Evolutionary conservation across 2,797 vertebrate genomes (phyloP).

Genomic region (Artibeus lituratus): DNA sequence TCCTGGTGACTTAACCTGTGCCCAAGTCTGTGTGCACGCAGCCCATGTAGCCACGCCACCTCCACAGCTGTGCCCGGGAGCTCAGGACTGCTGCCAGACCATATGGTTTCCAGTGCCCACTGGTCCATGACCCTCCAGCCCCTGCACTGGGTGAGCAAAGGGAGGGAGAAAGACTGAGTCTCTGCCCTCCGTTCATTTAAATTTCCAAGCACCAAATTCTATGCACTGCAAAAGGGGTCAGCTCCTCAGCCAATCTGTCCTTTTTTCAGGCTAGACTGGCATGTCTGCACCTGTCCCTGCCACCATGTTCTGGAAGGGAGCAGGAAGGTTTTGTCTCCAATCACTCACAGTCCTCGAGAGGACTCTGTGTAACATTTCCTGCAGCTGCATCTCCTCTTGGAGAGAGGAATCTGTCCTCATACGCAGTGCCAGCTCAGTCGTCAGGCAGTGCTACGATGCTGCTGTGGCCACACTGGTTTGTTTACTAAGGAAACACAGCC

Average conservation of each 20-base stretch:
- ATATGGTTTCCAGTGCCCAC: not conserved
- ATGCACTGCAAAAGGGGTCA: not conserved
- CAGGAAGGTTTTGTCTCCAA: not conserved
- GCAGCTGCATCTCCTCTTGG: not conserved
- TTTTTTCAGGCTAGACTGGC: not conserved
- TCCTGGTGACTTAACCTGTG: not conserved
- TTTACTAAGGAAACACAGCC: not conserved
- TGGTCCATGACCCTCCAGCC: not conserved
- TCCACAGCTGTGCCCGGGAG: not conserved
- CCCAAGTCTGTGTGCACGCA: not conserved
- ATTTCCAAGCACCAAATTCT: not conserved
- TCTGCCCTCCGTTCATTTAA: not conserved
- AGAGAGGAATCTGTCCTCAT: too few species aligned
- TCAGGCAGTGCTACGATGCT: not conserved
- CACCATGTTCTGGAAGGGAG: not conserved
- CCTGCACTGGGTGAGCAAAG: too few species aligned
- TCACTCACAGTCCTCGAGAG: not conserved
- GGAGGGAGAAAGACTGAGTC: not conserved
- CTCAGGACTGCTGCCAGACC: not conserved
- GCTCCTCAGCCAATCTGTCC: not conserved
- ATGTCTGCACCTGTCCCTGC: not conserved
- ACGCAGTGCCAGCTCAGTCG: too few species aligned
- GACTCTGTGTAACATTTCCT: not conserved
- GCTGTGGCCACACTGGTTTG: not conserved
- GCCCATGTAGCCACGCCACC: not conserved